phyloP scores from a whole-genome alignment of 2,113 vertebrate genomes.

The Heterocephalus glaber region DNA sequence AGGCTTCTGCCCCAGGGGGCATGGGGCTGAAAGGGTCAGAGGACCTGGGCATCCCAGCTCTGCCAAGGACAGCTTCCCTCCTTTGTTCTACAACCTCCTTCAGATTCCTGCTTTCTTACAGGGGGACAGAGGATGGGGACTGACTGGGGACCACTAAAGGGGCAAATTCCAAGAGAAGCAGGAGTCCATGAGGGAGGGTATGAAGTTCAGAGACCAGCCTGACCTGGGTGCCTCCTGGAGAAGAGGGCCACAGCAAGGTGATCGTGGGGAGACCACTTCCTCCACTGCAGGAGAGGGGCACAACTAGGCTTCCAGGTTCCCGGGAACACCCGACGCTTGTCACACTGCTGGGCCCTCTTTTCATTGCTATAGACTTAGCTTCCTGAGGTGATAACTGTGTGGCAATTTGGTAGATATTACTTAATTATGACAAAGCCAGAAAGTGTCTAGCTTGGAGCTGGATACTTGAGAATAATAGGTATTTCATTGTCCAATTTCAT shows the following conservation, averaged over 20 bases:
- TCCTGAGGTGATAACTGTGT: neutral
- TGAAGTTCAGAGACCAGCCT: neutral
- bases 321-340: neutral
- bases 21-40: neutral
- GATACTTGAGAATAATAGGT: neutral
- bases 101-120: neutral
- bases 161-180: neutral
- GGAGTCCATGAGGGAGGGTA: neutral
- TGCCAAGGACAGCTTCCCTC: neutral
- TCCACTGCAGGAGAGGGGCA: neutral
- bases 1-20: neutral
- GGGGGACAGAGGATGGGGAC: neutral
- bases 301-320: neutral
- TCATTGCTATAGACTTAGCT: accelerated
- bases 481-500: neutral
- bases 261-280: neutral
- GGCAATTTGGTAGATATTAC: neutral
- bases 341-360: neutral
- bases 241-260: neutral
- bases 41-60: neutral
- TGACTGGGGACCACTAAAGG: too few relatives aligned
- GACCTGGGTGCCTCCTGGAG: neutral
- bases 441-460: neutral
- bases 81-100: neutral
- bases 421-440: neutral